Conservation (phyloP, 2,113 vertebrate species). For the Pimephales promelas region DNA sequence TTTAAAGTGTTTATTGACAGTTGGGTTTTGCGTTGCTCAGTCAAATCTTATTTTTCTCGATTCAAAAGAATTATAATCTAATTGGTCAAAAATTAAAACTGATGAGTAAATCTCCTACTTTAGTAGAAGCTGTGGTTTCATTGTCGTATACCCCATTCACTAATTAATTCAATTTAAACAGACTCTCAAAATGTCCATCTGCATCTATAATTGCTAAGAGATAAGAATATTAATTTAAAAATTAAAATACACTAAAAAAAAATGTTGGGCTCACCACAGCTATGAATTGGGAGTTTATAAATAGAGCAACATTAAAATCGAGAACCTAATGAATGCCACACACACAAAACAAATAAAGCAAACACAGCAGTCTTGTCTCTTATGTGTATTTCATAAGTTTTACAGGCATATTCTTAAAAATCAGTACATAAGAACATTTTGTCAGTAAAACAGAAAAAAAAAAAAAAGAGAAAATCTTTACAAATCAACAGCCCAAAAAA, state of each 20-base stretch:
- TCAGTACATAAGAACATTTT: conserved; percentile 54
- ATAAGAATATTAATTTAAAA: conserved; percentile 19
- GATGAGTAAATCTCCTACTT: too few species aligned
- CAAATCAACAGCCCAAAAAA: conserved; percentile 57
- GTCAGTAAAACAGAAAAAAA: conserved; percentile 59
- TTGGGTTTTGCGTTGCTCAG: neutral
- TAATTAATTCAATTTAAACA: conserved; percentile 31
- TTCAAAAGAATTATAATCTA: neutral
- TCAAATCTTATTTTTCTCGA: neutral
- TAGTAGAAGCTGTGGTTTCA: too few species aligned
- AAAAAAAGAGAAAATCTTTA: conserved; percentile 34
- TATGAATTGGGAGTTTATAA: neutral
- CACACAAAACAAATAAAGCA: conserved; percentile 26
- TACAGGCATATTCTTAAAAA: conserved; percentile 58
- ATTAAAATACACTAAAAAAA: neutral
- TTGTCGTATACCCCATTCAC: neutral
- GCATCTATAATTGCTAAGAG: conserved; percentile 36
- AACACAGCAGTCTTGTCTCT: conserved; percentile 34
- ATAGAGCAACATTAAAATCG: neutral
- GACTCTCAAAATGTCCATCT: conserved; percentile 36
- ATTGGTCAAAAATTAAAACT: neutral
- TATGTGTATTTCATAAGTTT: conserved; percentile 56
- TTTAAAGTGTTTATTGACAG: neutral
- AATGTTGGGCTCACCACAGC: neutral
- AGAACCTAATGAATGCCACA: neutral